Evolutionary conservation across 2,113 vertebrate species (phyloP).

Genomic region (Miniopterus natalensis): DNA sequence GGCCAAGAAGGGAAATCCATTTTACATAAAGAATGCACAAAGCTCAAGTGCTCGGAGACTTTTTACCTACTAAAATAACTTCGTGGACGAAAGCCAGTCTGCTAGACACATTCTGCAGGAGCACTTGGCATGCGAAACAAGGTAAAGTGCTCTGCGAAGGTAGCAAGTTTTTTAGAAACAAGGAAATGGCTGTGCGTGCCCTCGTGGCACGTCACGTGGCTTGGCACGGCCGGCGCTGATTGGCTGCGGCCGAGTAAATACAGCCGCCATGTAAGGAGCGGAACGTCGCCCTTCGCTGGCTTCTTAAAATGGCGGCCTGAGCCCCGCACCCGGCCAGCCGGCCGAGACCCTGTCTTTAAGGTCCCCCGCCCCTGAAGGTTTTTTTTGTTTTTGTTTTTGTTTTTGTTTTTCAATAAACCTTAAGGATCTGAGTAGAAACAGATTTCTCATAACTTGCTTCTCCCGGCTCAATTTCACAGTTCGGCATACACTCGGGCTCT

Average conservation of each 20-base stretch:
- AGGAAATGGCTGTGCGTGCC: constrained; percentile 92
- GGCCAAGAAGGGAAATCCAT: constrained; percentile 96
- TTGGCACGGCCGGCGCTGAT: constrained; percentile 88
- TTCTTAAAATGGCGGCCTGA: constrained; percentile 94
- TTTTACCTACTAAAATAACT: constrained; percentile 93
- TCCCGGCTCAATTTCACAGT: constrained; percentile 91
- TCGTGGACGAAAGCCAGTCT: constrained; percentile 90
- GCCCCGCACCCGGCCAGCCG: constrained; percentile 84
- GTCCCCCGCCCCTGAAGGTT: not conserved
- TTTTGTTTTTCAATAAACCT: constrained; percentile 87
- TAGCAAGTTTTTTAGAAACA: constrained; percentile 85
- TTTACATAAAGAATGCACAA: constrained; percentile 95
- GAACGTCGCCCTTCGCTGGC: constrained; percentile 90
- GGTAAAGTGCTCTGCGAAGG: constrained; percentile 86
- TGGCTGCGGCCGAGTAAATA: constrained; percentile 91
- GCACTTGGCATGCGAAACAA: constrained; percentile 87
- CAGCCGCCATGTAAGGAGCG: constrained; percentile 95
- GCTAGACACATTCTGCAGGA: constrained; percentile 86
- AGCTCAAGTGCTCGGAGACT: constrained; percentile 90
- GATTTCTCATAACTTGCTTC: constrained; percentile 92
- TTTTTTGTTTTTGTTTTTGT: constrained; percentile 46
- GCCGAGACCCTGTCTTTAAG: constrained; percentile 65
- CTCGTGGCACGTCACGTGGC: constrained; percentile 94
- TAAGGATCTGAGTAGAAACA: constrained; percentile 94
- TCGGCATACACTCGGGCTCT: constrained; percentile 90